Percentiles rank a stretch among this genome's conserved stretches.
Conservation (phyloP, 2,113 vertebrate species). For the Chlorodrepanis virens region DNA sequence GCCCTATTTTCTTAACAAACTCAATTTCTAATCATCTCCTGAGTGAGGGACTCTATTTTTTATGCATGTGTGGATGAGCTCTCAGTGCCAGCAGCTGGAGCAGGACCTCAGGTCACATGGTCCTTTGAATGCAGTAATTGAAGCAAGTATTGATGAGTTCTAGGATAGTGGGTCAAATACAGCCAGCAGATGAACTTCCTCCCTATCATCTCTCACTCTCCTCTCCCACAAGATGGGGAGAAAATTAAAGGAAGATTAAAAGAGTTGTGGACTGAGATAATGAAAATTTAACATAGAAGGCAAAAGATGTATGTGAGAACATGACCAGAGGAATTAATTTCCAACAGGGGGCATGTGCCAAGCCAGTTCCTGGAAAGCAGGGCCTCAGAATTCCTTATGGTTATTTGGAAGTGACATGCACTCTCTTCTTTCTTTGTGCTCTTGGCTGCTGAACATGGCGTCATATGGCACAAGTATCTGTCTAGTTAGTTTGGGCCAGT, state of each 20-base stretch:
- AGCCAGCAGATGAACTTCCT: neutral
- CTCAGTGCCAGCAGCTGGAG: neutral
- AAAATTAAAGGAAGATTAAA: neutral
- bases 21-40: neutral
- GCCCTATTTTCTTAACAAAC: neutral
- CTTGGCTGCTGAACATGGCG: neutral
- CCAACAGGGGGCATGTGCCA: neutral
- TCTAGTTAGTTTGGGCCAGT: neutral
- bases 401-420: neutral
- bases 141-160: neutral
- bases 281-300: neutral
- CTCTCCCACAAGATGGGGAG: neutral
- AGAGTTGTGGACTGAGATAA: neutral
- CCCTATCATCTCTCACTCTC: neutral
- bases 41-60: neutral
- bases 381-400: neutral
- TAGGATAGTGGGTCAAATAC: neutral
- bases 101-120: neutral
- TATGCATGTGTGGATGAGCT: rapidly evolving
- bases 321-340: neutral
- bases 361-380: neutral
- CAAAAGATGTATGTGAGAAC: neutral
- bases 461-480: neutral
- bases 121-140: rapidly evolving
- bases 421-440: neutral